These are phyloP conservation scores for Rotaria sp. DNA, from an alignment of 2,888 invertebrate genomes.

Conservation along the genomic window DNA sequence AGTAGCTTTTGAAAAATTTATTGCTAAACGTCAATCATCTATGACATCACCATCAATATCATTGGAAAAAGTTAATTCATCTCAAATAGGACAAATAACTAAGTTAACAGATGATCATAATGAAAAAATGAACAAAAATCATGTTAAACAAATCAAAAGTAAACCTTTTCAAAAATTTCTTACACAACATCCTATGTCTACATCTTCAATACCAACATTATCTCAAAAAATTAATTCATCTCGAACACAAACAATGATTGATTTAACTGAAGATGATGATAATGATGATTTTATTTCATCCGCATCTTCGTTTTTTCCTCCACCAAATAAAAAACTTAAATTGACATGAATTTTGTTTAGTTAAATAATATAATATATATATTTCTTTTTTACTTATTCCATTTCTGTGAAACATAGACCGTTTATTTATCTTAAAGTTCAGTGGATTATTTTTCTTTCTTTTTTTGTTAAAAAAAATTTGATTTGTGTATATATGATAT, in stretches of 20 bases:
- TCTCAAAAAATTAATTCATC: not conserved
- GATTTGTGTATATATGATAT: not conserved
- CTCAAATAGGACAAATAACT: too few relatives aligned
- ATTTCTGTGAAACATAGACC: not conserved
- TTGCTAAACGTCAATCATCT: too few relatives aligned
- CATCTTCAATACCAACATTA: too few relatives aligned
- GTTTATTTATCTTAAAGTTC: not conserved
- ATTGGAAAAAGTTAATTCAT: too few relatives aligned
- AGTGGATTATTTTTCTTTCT: not conserved
- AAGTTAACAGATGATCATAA: too few relatives aligned
- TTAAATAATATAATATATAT: not conserved
- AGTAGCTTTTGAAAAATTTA: too few relatives aligned
- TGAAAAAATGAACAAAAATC: too few relatives aligned
- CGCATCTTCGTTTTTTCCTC: not conserved
- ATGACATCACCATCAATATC: too few relatives aligned
- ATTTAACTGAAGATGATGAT: not conserved
- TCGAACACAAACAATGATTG: not conserved
- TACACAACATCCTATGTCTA: too few relatives aligned
- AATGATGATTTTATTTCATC: not conserved
- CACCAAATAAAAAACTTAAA: not conserved
- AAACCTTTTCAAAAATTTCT: too few relatives aligned
- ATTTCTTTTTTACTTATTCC: not conserved
- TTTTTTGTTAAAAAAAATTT: not conserved
- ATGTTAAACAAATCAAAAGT: too few relatives aligned
- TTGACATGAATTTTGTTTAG: not conserved